Evolutionary conservation across 2,888 invertebrate species (phyloP).

Genomic region (Phrixothrix hirtus): DNA sequence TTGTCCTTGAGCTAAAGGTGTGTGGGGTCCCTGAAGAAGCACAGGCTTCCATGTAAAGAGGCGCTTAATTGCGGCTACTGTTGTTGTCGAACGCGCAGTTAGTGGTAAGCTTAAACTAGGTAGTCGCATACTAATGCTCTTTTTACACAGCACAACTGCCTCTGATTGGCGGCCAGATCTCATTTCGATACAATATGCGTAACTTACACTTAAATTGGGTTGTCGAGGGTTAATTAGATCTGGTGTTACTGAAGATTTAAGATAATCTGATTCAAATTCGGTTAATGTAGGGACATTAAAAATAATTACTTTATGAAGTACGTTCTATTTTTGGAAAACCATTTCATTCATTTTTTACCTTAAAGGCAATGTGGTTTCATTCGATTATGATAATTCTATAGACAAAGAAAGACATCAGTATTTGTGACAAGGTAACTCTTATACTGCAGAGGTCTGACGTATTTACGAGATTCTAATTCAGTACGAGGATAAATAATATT

Average conservation of each 20-base stretch:
- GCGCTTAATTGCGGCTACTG: slow-evolving; percentile 39
- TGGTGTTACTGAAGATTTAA: slow-evolving; percentile 25
- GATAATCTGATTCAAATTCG: slow-evolving; percentile 8
- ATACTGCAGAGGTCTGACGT: slow-evolving; percentile 23
- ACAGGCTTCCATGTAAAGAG: slow-evolving; percentile 26
- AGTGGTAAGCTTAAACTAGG: slow-evolving; percentile 30
- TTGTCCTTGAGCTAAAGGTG: slow-evolving; percentile 22
- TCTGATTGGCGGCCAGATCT: slow-evolving; percentile 26
- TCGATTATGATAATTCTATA: slow-evolving; percentile 25
- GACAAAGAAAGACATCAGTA: slow-evolving; percentile 50
- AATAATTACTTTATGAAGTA: background rate
- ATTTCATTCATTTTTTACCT: no score
- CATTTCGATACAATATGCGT: slow-evolving; percentile 16
- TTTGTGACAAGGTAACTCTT: slow-evolving; percentile 49
- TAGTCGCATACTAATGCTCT: slow-evolving; percentile 36
- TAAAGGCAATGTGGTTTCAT: background rate
- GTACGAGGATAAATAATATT: slow-evolving; percentile 47
- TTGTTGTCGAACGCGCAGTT: slow-evolving; percentile 35
- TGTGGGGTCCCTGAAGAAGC: slow-evolving; percentile 28
- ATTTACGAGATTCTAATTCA: slow-evolving; percentile 46
- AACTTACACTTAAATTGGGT: slow-evolving; percentile 22
- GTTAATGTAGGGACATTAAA: background rate
- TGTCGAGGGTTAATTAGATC: slow-evolving; percentile 25
- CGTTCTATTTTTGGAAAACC: background rate
- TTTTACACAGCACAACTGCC: slow-evolving; percentile 23